Conservation (phyloP, 2,888 invertebrate genomes). For the Boloria selene region DNA sequence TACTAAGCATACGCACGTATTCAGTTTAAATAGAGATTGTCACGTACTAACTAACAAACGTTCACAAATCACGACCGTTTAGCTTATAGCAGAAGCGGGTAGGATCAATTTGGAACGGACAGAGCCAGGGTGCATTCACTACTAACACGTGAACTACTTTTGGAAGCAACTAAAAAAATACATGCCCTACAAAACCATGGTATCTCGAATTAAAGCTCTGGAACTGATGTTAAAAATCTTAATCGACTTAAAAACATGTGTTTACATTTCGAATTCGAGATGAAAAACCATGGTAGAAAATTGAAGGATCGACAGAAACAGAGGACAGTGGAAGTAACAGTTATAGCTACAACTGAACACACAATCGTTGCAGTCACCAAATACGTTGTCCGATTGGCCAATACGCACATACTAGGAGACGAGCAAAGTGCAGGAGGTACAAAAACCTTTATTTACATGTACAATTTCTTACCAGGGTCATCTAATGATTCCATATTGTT, state of each 20-base stretch:
- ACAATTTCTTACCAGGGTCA: conserved; percentile 74
- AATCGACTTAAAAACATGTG: background rate
- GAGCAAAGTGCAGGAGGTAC: conserved; percentile 40
- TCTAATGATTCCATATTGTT: conserved; percentile 76
- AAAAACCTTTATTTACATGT: conserved; percentile 40
- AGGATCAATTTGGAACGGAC: conserved; percentile 41
- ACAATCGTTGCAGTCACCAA: conserved; percentile 27
- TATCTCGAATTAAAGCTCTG: conserved; percentile 44
- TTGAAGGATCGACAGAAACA: conserved; percentile 34
- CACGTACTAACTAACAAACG: conserved; percentile 29
- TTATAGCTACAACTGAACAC: conserved; percentile 33
- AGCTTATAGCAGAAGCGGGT: conserved; percentile 30
- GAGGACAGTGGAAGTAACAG: conserved; percentile 29
- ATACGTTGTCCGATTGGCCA: conserved; percentile 22
- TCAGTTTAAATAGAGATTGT: conserved; percentile 21
- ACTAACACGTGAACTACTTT: conserved; percentile 54
- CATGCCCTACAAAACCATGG: conserved; percentile 59
- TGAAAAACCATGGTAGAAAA: conserved; percentile 40
- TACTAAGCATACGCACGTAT: conserved; percentile 13
- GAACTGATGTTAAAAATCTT: background rate
- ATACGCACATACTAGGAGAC: conserved; percentile 38
- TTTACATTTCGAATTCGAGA: conserved; percentile 42
- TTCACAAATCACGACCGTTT: conserved; percentile 18
- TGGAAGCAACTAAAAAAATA: conserved; percentile 60
- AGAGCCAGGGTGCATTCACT: conserved; percentile 56